Evolutionary conservation across 23 tunicate genomes (phyloP), one percentile per base, ranked within the genome.

Genomic region (Halocynthia roretzi): DNA sequence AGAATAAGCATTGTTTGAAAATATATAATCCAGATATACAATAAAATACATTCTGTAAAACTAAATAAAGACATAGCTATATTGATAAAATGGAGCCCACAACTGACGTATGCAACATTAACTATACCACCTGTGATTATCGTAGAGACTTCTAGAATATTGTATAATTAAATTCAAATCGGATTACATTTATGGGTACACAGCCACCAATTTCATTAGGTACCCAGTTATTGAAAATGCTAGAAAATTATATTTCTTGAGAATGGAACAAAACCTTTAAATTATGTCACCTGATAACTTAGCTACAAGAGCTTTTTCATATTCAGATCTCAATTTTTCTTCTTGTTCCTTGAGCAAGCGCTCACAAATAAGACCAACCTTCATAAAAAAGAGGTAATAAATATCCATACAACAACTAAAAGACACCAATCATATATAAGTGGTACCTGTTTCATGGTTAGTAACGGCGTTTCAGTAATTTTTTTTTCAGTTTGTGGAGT

Each of bases 291-390:
- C 88, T 7, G 88, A 84, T 9, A 84, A 70, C 51, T 84, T 84
- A 56, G 58, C 50, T 7, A 84, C 78, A 8, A 84, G 56, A 52
- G 77, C 88, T 77, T 84, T 77, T 14, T 84, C 88, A 51, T 77
- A 84, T 84, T 84, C 88, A 19, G 78, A 77, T 65, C 88, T 54
- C 60, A 84, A 53, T 58, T 60, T 67, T 23, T 84, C 88, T 57
- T 84, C 71, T 68, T 84, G 88, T 60, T 84, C 88, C 57, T 84
- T 84, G 10, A 84, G 70, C 21, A 84, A 68, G 56, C 88, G 88
- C 61, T 84, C 88, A 57, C 88, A 84, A 9, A 84, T 77, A 54
- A 84, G 68, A 10, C 82, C 81, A 54, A 77, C 88, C 88, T 84
- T 56, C 51, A 69, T 54, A 76, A 14, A 53, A 54, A 75, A 15